These are phyloP conservation scores for Labroides dimidiatus DNA, from an alignment of 2,797 vertebrate genomes.

Conservation along the genomic window DNA sequence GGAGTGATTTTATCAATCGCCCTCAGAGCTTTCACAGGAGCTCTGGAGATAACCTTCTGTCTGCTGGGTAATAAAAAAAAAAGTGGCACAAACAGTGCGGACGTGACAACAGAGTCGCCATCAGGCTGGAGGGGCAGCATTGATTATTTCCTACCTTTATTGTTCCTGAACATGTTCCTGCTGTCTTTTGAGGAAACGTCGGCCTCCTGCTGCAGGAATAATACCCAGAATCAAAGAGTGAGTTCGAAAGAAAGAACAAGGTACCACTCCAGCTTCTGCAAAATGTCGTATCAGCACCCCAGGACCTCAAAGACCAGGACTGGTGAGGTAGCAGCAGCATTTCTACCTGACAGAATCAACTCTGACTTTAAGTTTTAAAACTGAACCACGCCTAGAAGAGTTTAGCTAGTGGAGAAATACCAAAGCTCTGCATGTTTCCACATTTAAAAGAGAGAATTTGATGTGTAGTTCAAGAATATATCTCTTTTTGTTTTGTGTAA, in stretches of 20 bases:
- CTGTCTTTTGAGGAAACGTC: not conserved
- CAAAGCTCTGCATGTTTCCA: too few relatives aligned
- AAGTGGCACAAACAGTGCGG: not conserved
- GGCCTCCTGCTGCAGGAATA: not conserved
- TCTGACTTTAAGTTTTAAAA: too few relatives aligned
- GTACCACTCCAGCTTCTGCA: too few relatives aligned
- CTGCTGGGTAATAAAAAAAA: conserved; percentile 5
- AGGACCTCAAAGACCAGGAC: not conserved
- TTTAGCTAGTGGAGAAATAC: too few relatives aligned
- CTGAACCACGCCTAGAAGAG: too few relatives aligned
- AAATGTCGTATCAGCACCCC: too few relatives aligned
- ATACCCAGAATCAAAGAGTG: not conserved
- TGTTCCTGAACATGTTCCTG: not conserved
- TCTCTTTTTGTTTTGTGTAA: too few relatives aligned
- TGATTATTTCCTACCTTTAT: conserved; percentile 10
- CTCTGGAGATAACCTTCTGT: conserved; percentile 22
- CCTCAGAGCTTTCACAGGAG: conserved; percentile 7
- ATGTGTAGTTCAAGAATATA: too few relatives aligned
- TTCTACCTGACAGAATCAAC: too few relatives aligned
- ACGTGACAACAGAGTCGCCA: not conserved
- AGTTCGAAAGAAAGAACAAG: not conserved
- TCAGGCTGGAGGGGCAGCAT: not conserved
- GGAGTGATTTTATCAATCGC: not conserved
- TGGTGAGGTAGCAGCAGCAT: not conserved
- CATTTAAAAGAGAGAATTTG: too few relatives aligned